A percentile compares a stretch with the other conserved stretches of the same genome.
These are phyloP conservation scores for Lethrus apterus DNA, from an alignment of 1,140 invertebrate species.

Conservation along the genomic window DNA sequence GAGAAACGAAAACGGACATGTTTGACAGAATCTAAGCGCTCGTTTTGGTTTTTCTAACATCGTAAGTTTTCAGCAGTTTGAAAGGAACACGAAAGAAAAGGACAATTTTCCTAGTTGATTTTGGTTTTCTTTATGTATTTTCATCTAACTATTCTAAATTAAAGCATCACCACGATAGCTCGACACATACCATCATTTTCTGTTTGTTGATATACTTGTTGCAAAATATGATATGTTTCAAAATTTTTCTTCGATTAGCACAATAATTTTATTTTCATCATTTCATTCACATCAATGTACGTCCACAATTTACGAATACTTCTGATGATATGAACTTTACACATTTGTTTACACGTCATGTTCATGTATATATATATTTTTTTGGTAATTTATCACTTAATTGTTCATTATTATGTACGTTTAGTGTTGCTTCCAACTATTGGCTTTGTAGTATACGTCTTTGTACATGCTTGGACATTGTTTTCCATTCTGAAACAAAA, in stretches of 20 bases:
- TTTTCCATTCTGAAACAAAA: constrained; percentile 57
- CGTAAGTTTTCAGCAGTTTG: neutral
- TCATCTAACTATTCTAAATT: constrained; percentile 14
- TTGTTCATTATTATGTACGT: neutral
- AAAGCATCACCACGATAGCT: constrained; percentile 19
- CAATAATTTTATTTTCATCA: constrained; percentile 11
- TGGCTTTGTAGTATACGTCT: constrained; percentile 78
- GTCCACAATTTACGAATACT: constrained; percentile 11
- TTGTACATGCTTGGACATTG: constrained; percentile 81
- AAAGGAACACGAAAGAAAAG: neutral
- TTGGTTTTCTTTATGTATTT: constrained; percentile 4
- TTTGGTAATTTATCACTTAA: constrained; percentile 5
- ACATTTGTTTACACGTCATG: constrained; percentile 20
- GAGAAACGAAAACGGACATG: constrained; percentile 8
- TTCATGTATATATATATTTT: constrained; percentile 15
- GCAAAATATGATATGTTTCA: constrained; percentile 21
- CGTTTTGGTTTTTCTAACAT: neutral
- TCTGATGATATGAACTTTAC: constrained; percentile 23
- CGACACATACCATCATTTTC: constrained; percentile 17
- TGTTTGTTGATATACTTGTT: constrained; percentile 12
- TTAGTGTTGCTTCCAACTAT: constrained; percentile 63
- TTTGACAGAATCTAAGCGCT: constrained; percentile 6
- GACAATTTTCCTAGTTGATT: neutral
- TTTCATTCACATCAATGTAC: constrained; percentile 6
- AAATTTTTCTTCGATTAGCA: constrained; percentile 8